These are phyloP conservation scores for Naja naja DNA, from an alignment of 2,113 vertebrate species.

Conservation along the genomic window DNA sequence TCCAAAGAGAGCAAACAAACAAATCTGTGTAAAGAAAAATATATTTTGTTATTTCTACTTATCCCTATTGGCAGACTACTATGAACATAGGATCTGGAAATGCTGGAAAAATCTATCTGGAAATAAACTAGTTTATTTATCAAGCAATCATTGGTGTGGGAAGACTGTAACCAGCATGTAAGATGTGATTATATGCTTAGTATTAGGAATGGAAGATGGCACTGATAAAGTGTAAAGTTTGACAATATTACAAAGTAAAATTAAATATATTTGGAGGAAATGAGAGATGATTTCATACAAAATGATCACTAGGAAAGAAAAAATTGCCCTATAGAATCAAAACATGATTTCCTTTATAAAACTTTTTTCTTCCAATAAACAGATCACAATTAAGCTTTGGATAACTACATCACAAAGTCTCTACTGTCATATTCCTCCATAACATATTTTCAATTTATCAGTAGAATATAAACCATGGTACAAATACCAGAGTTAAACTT, in stretches of 20 bases:
- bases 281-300: not conserved
- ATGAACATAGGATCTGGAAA: conserved; percentile 57
- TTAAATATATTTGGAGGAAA: not conserved
- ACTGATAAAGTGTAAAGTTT: not conserved
- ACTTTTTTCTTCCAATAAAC: not conserved
- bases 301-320: not conserved
- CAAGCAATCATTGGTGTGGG: conserved; percentile 48
- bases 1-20: not conserved
- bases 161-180: conserved; percentile 45
- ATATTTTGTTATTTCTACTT: conserved; percentile 32
- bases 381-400: not conserved
- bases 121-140: conserved; percentile 41
- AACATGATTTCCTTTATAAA: not conserved
- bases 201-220: not conserved
- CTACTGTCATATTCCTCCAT: not conserved
- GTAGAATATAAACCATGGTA: not conserved
- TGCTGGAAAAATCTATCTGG: conserved; percentile 60
- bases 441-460: not conserved
- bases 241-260: not conserved
- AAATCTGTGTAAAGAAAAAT: not conserved
- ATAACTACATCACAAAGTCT: not conserved
- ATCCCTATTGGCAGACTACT: conserved; percentile 62
- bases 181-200: conserved; percentile 18
- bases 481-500: not conserved
- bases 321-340: not conserved